phyloP scores from a whole-genome alignment of 2,888 invertebrate genomes.

The Trachelus troglodyta region DNA sequence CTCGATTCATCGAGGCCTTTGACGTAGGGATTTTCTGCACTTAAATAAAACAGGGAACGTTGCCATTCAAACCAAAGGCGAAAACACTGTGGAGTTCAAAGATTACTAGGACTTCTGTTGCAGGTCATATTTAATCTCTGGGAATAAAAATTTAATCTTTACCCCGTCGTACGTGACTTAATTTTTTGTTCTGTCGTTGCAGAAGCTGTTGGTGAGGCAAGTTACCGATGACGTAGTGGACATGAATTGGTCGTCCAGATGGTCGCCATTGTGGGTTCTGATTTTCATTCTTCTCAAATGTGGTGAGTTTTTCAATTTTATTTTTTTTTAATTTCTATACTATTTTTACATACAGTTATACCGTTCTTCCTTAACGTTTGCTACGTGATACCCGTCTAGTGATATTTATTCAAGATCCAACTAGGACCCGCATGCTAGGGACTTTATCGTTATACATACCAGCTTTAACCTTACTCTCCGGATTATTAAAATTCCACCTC shows the following conservation, averaged over 20 bases:
- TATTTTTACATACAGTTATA: not conserved
- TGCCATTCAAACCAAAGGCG: not conserved
- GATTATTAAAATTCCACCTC: conserved; percentile 15
- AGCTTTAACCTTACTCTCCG: conserved; percentile 14
- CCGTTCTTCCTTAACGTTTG: conserved; percentile 16
- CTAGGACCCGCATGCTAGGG: not conserved
- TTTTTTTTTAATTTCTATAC: not conserved
- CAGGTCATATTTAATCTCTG: not conserved
- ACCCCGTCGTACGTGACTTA: not conserved
- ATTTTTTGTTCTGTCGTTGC: conserved; percentile 13
- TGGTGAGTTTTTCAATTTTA: conserved; percentile 43
- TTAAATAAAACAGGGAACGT: not conserved
- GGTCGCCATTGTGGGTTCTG: conserved; percentile 58
- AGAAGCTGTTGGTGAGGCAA: conserved; percentile 39
- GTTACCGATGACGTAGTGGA: conserved; percentile 61
- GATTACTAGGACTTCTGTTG: not conserved
- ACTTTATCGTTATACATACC: not conserved
- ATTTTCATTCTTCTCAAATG: conserved; percentile 60
- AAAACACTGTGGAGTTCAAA: not conserved
- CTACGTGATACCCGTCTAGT: not conserved
- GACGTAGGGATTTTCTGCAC: not conserved
- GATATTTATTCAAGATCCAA: not conserved
- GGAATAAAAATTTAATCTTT: not conserved
- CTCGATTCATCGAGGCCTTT: not conserved
- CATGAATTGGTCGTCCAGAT: conserved; percentile 62